A percentile compares a stretch with the other conserved stretches of the same genome.
Evolutionary conservation across 2,888 invertebrate genomes (phyloP).

Genomic region (Fragum fragum): DNA sequence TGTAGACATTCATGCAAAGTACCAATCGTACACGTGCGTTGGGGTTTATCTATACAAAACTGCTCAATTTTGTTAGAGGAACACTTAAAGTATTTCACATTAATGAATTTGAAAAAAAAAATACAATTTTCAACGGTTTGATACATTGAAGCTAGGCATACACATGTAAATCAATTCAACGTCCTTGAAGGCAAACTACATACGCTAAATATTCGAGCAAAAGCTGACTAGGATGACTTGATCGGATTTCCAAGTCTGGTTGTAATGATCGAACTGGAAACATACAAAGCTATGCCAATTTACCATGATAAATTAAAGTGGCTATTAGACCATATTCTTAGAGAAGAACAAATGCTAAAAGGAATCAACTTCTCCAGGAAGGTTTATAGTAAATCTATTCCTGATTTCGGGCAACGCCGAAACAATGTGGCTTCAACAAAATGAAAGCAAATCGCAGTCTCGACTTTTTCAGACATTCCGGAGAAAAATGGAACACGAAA

Average conservation of each 20-base stretch:
- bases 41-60: neutral
- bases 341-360: neutral
- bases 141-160: neutral
- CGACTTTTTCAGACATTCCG: neutral
- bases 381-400: neutral
- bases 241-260: neutral
- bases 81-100: neutral
- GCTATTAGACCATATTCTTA: neutral
- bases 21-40: neutral
- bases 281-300: neutral
- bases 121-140: neutral
- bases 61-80: neutral
- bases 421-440: neutral
- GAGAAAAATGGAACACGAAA: conserved; percentile 5
- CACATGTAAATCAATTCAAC: neutral
- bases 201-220: neutral
- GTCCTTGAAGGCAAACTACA: neutral
- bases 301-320: neutral
- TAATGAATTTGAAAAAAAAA: neutral
- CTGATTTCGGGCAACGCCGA: neutral
- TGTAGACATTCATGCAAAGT: neutral
- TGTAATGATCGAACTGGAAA: neutral
- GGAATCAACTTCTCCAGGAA: neutral
- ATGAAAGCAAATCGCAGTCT: neutral
- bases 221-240: neutral